phyloP scores from a whole-genome alignment of 2,888 invertebrate species.

The Caenorhabditis sp. region DNA sequence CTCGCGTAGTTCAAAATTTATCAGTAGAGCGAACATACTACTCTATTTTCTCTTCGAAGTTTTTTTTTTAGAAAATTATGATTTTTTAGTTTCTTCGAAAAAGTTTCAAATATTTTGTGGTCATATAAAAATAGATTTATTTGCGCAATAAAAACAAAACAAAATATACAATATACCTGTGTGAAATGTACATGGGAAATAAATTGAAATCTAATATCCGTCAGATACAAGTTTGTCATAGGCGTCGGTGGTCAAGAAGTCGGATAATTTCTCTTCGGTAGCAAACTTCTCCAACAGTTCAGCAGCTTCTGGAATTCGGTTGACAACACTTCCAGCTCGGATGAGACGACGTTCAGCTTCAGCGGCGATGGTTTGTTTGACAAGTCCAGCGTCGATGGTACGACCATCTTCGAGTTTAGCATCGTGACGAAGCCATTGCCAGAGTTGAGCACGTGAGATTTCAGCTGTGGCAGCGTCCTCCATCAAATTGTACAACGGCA shows the following conservation, averaged over 20 bases:
- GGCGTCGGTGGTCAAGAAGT: constrained; percentile 76
- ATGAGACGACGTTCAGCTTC: constrained; percentile 67
- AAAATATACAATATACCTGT: constrained; percentile 1
- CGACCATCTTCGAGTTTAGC: constrained; percentile 72
- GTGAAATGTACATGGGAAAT: neutral
- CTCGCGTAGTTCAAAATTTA: no score
- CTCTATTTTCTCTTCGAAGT: no score
- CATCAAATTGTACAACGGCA: constrained; percentile 77
- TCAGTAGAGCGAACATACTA: no score
- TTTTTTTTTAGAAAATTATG: no score
- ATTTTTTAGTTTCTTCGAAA: no score
- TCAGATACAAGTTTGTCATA: constrained; percentile 70
- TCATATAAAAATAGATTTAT: no score
- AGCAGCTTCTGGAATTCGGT: constrained; percentile 69
- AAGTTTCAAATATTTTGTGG: no score
- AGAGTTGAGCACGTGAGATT: constrained; percentile 80
- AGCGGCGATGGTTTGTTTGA: constrained; percentile 70
- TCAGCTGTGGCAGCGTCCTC: constrained; percentile 83
- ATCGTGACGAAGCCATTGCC: constrained; percentile 80
- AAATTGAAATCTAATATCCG: constrained; percentile 51
- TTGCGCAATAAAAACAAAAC: neutral
- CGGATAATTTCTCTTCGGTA: constrained; percentile 76
- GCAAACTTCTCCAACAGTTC: constrained; percentile 77
- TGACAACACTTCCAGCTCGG: constrained; percentile 66
- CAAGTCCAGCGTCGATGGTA: constrained; percentile 64